Evolutionary conservation across 2,797 vertebrate species (phyloP).

Genomic region (Oophaga sylvatica): DNA sequence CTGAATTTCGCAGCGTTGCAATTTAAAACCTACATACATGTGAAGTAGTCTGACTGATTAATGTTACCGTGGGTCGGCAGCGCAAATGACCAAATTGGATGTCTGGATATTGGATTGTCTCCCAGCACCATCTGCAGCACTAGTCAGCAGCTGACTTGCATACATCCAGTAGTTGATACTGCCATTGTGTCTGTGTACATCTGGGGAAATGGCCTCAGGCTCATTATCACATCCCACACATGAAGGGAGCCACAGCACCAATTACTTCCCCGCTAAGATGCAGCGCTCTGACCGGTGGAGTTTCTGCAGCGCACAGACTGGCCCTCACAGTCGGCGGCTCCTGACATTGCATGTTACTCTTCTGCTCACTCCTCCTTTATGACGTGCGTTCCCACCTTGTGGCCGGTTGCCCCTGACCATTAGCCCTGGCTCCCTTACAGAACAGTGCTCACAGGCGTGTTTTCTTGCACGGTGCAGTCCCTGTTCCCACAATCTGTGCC

Average conservation of each 20-base stretch:
- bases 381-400: background rate
- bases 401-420: background rate
- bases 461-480: background rate
- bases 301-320: background rate
- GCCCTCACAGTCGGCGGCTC: background rate
- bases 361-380: background rate
- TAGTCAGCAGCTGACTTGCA: background rate
- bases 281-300: background rate
- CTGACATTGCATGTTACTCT: background rate
- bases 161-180: background rate
- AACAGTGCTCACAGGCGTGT: background rate
- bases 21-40: no score
- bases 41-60: no score
- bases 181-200: background rate
- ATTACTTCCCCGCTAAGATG: background rate
- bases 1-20: no score
- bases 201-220: background rate
- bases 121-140: background rate
- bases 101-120: background rate
- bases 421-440: background rate
- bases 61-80: no score
- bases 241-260: background rate
- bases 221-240: background rate
- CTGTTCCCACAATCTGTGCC: conserved; percentile 35
- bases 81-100: no score